phyloP scores from a whole-genome alignment of 2,113 vertebrate genomes.

The Oreocharis arfaki region DNA sequence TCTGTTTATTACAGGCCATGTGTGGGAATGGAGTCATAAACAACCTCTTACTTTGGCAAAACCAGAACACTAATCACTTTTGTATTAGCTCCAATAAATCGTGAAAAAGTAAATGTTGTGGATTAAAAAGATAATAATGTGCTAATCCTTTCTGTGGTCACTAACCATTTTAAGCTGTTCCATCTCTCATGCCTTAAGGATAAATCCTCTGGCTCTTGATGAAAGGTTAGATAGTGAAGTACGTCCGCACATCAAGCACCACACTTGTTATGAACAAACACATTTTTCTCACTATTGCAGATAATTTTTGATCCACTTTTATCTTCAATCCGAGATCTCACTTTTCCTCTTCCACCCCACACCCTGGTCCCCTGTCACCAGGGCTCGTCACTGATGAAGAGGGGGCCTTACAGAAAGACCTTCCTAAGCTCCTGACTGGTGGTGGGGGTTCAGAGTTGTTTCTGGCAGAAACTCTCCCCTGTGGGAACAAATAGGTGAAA shows the following conservation, averaged over 20 bases:
- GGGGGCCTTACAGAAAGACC: not conserved
- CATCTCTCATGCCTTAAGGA: constrained; percentile 20
- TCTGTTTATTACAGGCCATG: constrained; percentile 17
- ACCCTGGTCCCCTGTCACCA: not conserved
- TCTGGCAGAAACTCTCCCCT: not conserved
- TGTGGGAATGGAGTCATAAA: constrained; percentile 45
- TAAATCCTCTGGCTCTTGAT: constrained; percentile 42
- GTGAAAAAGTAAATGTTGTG: constrained; percentile 44
- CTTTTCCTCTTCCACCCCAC: not conserved
- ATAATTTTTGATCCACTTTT: not conserved
- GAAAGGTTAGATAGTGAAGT: constrained; percentile 2
- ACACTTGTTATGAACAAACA: not conserved
- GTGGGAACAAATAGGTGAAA: not conserved
- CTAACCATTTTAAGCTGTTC: constrained; percentile 52
- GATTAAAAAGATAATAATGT: constrained; percentile 60
- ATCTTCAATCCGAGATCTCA: not conserved
- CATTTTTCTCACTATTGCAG: not conserved
- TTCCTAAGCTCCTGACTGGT: not conserved
- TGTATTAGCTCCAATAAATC: constrained; percentile 54
- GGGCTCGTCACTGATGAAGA: not conserved
- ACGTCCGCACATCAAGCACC: not conserved
- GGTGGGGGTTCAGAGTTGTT: not conserved
- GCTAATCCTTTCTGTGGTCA: constrained; percentile 52
- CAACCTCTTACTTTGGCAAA: constrained; percentile 15
- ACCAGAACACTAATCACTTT: constrained; percentile 58